Evolutionary conservation across 2,888 invertebrate species (phyloP).

Genomic region (Mantis religiosa): DNA sequence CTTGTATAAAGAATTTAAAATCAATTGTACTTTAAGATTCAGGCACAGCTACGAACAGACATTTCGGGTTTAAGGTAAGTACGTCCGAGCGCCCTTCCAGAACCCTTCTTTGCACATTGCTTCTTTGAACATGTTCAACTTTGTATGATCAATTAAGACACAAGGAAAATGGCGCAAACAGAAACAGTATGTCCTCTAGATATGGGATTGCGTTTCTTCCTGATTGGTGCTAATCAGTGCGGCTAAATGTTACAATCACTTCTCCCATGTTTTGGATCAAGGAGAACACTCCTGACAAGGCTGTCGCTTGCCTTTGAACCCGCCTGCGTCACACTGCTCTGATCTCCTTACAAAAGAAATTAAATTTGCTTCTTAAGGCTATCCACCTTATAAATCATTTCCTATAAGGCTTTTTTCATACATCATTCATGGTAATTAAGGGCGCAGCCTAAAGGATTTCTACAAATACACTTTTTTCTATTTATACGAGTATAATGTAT

Average conservation of each 20-base stretch:
- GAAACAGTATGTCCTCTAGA: not conserved
- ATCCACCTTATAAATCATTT: not conserved
- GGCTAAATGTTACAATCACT: not conserved
- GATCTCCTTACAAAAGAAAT: not conserved
- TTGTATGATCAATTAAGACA: no score
- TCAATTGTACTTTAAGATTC: no score
- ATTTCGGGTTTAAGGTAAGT: no score
- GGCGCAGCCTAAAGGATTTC: no score
- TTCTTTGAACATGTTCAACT: no score
- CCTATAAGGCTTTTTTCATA: not conserved
- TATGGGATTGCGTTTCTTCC: not conserved
- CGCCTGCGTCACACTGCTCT: not conserved
- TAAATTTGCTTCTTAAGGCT: not conserved
- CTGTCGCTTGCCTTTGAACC: not conserved
- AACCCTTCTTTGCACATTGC: no score
- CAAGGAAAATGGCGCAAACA: not conserved
- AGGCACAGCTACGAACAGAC: no score
- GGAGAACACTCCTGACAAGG: not conserved
- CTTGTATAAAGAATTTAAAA: no score
- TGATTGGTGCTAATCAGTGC: not conserved
- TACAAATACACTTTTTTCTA: no score
- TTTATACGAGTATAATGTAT: no score
- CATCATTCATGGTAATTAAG: not conserved
- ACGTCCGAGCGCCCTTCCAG: no score
- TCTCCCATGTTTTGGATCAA: not conserved